Base-by-base conservation (phyloP, 2,797 vertebrate genomes). In the Poliocrania exsul region DNA sequence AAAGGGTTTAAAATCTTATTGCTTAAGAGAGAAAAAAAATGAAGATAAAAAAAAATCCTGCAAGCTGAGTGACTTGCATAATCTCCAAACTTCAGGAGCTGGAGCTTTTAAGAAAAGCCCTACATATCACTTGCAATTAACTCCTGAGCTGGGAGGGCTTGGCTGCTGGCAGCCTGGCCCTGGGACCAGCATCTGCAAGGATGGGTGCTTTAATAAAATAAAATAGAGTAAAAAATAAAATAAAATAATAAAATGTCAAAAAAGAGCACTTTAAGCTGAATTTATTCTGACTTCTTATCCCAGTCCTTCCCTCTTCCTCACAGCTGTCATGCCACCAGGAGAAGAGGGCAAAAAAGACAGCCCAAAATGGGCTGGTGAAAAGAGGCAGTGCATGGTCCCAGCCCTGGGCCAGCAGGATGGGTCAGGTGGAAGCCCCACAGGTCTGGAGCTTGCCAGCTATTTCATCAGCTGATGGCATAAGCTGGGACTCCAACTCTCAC, bases 11-110 rank as follows among this genome's bases (percentile, higher is more conserved):
- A 94, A 94, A 72, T 84, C 62, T 81, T 88, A 90, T 31, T 90
- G 77, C 92, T 93, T 91, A 81, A 91, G 70, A 86, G 50, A 62
- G 17, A 1, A 11, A 11, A 37, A 94, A 86, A 87, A n/a, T 1
- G 8, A 92, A 84, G 58, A 93, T 79, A 37, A 82, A 93, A 92
- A 85, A 79, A 88, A 88, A 67, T 77, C 69, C 70, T 81, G 83
- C 74, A 44, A 93, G 82, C 90, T 90, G 83, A 95, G 83, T 91
- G 91, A 84, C 92, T 95, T 93, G 94, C 88, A 93, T 93, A 95
- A 96, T 95, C 94, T 51, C 60, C 64, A 88, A 90, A 96, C 83
- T 95, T 92, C 70, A 80, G 81, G 77, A 96, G 86, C 58, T 46
- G 40, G 11, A 81, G 88, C 73, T 96, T 92, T 95, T 86, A 86